Evolutionary conservation across 2,113 vertebrate genomes (phyloP).

Genomic region (Crotalus viridis): DNA sequence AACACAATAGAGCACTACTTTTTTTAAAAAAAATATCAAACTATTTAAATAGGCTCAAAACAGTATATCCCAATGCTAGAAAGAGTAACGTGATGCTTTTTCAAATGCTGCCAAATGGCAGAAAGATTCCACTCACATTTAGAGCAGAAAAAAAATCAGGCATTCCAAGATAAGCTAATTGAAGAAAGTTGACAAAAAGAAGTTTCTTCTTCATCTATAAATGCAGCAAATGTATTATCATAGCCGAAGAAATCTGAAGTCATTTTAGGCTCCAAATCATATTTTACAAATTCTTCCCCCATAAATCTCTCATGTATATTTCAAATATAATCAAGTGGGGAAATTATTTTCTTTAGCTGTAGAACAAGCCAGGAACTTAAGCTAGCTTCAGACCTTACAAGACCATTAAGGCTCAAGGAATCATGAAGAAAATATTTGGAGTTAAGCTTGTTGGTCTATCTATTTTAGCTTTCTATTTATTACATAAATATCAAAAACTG

Average conservation of each 20-base stretch:
- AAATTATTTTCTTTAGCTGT: background rate
- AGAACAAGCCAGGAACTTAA: background rate
- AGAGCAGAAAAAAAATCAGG: background rate
- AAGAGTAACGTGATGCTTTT: conserved; percentile 33
- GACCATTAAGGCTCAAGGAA: background rate
- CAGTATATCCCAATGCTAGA: conserved; percentile 14
- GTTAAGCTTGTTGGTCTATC: background rate
- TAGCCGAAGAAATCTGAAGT: background rate
- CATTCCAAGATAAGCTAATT: background rate
- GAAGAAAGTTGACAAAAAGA: background rate
- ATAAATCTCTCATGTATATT: background rate
- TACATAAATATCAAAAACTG: background rate
- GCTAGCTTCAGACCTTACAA: background rate
- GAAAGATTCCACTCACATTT: background rate
- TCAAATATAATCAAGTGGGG: background rate
- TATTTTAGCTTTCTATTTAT: background rate
- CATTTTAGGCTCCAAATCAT: background rate
- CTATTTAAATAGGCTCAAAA: conserved; percentile 36
- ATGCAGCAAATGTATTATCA: background rate
- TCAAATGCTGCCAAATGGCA: conserved; percentile 24
- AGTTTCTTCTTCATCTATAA: background rate
- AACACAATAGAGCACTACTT: conserved; percentile 48
- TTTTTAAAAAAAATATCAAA: conserved; percentile 26
- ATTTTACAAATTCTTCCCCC: background rate
- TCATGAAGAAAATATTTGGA: background rate